phyloP scores from a whole-genome alignment of 1,140 invertebrate species.

The Aphaenogaster floridana region DNA sequence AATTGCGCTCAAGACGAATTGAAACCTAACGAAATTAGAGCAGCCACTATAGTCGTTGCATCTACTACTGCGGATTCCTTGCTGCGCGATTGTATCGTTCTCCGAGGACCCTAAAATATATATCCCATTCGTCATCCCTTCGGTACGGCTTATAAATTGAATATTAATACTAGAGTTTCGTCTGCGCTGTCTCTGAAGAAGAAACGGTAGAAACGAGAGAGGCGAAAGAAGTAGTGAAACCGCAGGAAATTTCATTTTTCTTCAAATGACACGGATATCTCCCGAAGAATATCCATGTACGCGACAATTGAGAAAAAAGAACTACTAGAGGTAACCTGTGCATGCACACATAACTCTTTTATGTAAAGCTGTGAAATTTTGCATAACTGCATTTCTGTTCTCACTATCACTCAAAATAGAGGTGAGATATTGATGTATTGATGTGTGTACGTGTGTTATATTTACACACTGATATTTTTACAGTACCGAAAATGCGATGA shows the following conservation, averaged over 20 bases:
- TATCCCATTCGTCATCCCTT: conserved; percentile 64
- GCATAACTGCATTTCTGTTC: not conserved
- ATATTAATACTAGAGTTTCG: conserved; percentile 62
- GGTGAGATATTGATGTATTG: not conserved
- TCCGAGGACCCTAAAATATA: not conserved
- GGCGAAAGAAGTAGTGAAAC: not conserved
- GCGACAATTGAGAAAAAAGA: too few relatives aligned
- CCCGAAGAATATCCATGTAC: too few relatives aligned
- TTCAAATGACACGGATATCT: too few relatives aligned
- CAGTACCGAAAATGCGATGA: too few relatives aligned
- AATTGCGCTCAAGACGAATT: not conserved
- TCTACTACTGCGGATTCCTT: not conserved
- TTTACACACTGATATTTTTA: too few relatives aligned
- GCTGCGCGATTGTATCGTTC: not conserved
- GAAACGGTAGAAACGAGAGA: not conserved
- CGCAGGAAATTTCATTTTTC: not conserved
- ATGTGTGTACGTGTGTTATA: too few relatives aligned
- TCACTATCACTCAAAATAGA: not conserved
- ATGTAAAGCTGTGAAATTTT: not conserved
- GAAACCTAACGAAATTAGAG: conserved; percentile 10
- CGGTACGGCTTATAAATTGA: conserved; percentile 56
- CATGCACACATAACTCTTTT: not conserved
- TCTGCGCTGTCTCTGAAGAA: not conserved
- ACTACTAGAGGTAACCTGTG: too few relatives aligned
- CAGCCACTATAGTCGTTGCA: not conserved